A percentile compares a stretch with the other conserved stretches of the same genome.
Conservation (phyloP, 1,140 invertebrate species). For the Anastatus disparis region DNA sequence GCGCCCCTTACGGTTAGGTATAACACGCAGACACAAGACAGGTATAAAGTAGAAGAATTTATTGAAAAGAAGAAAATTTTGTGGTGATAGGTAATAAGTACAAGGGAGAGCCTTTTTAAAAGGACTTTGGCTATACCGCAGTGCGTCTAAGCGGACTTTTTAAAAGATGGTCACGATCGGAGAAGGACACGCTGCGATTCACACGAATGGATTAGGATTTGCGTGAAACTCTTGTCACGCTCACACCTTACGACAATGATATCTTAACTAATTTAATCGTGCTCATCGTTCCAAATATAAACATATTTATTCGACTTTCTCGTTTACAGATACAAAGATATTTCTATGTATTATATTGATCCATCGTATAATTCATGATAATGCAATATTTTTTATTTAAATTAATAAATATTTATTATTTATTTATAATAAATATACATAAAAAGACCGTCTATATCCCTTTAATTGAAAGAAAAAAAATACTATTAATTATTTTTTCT, state of each 20-base stretch:
- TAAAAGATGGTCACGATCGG: conserved; percentile 48
- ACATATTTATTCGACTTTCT: conserved; percentile 35
- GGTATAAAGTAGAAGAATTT: conserved; percentile 39
- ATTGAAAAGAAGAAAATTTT: conserved; percentile 27
- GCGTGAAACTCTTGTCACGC: no score
- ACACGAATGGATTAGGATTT: conserved; percentile 58
- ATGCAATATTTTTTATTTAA: background rate
- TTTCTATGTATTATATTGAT: background rate
- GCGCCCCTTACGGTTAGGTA: no score
- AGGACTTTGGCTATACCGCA: no score
- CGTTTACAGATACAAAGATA: background rate
- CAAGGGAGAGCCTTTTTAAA: no score
- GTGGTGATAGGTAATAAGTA: conserved; percentile 42
- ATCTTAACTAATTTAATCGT: conserved; percentile 53
- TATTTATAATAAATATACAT: no score
- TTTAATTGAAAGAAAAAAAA: no score
- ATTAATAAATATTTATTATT: no score
- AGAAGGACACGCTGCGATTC: conserved; percentile 38
- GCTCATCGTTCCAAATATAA: conserved; percentile 44
- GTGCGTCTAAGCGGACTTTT: conserved; percentile 48
- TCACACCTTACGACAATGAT: conserved; percentile 57
- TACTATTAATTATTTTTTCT: no score
- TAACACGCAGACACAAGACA: conserved; percentile 18
- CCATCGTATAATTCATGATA: no score
- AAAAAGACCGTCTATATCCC: no score